Evolutionary conservation across 92 coral and sea anemone genomes (phyloP).

Genomic region (Actinernus sp.): DNA sequence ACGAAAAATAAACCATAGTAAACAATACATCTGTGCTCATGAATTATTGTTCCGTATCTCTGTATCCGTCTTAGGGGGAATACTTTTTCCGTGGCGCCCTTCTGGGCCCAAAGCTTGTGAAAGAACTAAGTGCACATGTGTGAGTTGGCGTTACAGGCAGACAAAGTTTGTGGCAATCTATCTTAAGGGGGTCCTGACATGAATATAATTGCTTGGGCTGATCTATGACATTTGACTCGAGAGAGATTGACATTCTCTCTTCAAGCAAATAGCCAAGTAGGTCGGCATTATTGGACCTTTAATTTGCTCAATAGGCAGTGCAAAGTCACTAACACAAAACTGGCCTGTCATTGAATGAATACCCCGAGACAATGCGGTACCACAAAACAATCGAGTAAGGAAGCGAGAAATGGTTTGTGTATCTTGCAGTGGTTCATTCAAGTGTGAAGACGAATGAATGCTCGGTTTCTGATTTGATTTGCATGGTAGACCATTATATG

Average conservation of each 20-base stretch:
- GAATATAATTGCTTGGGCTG: conserved; percentile 72
- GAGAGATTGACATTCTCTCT: conserved; percentile 27
- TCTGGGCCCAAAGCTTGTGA: too few relatives aligned
- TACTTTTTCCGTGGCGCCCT: too few relatives aligned
- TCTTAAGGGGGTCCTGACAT: conserved; percentile 65
- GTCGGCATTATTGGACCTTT: conserved; percentile 60
- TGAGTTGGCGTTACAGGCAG: not conserved
- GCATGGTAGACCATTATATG: conserved; percentile 5
- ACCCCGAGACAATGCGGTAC: conserved; percentile 46
- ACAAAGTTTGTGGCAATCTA: conserved; percentile 36
- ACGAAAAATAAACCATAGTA: conserved; percentile 58
- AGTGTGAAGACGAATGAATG: conserved; percentile 23
- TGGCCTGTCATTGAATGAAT: conserved; percentile 33
- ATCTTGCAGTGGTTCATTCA: conserved; percentile 39
- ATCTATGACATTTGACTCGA: conserved; percentile 70
- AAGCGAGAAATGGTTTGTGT: conserved; percentile 59
- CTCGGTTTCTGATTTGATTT: conserved; percentile 12
- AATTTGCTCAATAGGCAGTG: conserved; percentile 86
- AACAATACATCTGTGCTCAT: conserved; percentile 46
- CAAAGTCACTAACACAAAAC: conserved; percentile 28
- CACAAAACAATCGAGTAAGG: conserved; percentile 46
- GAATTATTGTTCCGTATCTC: too few relatives aligned
- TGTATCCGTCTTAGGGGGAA: too few relatives aligned
- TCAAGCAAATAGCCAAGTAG: conserved; percentile 39
- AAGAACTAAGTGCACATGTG: too few relatives aligned